Percentiles rank a stretch among this genome's conserved stretches.
Evolutionary conservation across 2,113 vertebrate genomes (phyloP).

Genomic region (Petrocephalus zakoni): DNA sequence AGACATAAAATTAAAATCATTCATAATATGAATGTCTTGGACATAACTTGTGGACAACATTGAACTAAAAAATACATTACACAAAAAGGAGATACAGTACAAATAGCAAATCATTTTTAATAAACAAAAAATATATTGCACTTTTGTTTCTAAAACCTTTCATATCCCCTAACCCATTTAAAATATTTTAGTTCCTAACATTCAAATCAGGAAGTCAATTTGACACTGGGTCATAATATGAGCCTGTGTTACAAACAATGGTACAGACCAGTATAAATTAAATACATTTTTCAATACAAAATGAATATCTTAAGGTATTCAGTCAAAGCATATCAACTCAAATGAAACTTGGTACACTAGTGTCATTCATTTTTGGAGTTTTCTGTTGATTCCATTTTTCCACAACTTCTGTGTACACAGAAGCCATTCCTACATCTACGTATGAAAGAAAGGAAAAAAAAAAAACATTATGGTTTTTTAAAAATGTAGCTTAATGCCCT

Average conservation of each 20-base stretch:
- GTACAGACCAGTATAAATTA: slow-evolving; percentile 63
- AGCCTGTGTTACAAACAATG: slow-evolving; percentile 56
- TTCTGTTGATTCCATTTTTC: background rate
- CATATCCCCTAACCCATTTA: slow-evolving; percentile 65
- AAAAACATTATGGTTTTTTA: slow-evolving; percentile 50
- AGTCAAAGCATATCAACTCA: slow-evolving; percentile 43
- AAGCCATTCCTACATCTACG: slow-evolving; percentile 64
- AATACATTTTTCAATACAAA: slow-evolving; percentile 14
- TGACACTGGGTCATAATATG: slow-evolving; percentile 73
- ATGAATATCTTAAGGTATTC: background rate
- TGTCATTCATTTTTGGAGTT: background rate
- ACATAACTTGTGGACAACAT: slow-evolving; percentile 88
- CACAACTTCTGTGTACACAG: slow-evolving; percentile 28
- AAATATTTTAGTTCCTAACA: slow-evolving; percentile 66
- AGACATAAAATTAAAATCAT: slow-evolving; percentile 87
- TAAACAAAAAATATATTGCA: slow-evolving; percentile 87
- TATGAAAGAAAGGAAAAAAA: slow-evolving; percentile 49
- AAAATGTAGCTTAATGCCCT: slow-evolving; percentile 12
- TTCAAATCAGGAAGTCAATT: slow-evolving; percentile 71
- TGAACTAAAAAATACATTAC: slow-evolving; percentile 60
- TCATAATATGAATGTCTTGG: slow-evolving; percentile 78
- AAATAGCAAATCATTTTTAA: slow-evolving; percentile 80
- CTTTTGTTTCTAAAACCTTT: slow-evolving; percentile 86
- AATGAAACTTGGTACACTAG: slow-evolving; percentile 34
- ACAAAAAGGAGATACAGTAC: slow-evolving; percentile 61